Base-by-base conservation (phyloP, 2,797 vertebrate species). In the Poeciliopsis presidionis region DNA sequence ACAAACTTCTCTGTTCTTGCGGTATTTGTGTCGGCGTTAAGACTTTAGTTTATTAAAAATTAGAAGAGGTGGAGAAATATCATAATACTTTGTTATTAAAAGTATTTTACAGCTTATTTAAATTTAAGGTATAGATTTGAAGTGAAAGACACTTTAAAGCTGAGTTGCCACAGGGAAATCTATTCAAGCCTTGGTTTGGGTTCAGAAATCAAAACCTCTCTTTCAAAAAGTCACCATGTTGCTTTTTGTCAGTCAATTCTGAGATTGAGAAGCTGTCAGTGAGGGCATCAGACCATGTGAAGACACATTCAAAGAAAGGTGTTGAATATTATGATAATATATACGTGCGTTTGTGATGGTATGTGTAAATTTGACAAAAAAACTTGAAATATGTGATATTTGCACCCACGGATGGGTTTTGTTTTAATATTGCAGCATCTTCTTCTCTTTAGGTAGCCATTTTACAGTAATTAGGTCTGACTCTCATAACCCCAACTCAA, bases 261-360 rank as follows among this genome's bases (percentile, higher is more conserved):
- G 43, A 81, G 87, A 92, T 83, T 86, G 88, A 90, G 88, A 92
- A 78, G 49, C 57, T 87, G 87, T 86, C 85, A 81, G 63, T 18
- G 53, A 76, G 7, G 65, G 72, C 75, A 30, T 76, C 75, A 80
- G 57, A 45, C 73, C n/a, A 55, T 13, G 7, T 53, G 49, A 73
- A 77, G 46, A 61, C 63, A 87, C 51, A 65, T 76, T 18, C 46
- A 28, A 73, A 61, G 22, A 75, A 33, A 45, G 18, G 5, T 46
- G 72, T 20, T 36, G 33, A 67, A 73, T 61, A 72, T 72, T 72
- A 51, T 74, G 51, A 41, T 25, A 51, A 65, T 72, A 57, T 33
- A 76, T 53, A 16, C 41, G 73, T 65, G 46, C 72, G 45, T 2
- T 55, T 63, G 33, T 8, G 18, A 53, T 36, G 47, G 65, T 72